Evolutionary conservation across 2,888 invertebrate species (phyloP).

Genomic region (Heteromurus nitidus): DNA sequence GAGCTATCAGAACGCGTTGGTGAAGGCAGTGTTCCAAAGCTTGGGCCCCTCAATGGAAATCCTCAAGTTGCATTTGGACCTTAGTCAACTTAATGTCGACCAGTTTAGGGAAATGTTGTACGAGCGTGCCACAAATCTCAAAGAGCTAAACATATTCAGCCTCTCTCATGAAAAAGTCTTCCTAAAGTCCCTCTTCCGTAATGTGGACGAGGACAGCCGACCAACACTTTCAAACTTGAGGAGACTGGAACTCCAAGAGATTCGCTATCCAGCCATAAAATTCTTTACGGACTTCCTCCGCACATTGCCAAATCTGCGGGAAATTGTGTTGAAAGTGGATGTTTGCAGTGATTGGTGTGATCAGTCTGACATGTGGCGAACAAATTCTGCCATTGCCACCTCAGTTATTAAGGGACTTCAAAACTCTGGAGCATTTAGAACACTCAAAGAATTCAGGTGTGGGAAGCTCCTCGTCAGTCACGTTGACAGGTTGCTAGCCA

Average conservation of each 20-base stretch:
- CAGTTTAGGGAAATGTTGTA: conserved; percentile 45
- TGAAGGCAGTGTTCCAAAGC: conserved; percentile 4
- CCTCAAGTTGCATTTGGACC: conserved; percentile 28
- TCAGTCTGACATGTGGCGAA: conserved; percentile 28
- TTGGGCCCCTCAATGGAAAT: conserved; percentile 22
- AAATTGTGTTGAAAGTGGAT: conserved; percentile 35
- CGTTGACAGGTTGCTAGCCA: background rate
- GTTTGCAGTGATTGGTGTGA: conserved; percentile 45
- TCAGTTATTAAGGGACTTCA: conserved; percentile 12
- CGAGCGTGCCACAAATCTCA: conserved; percentile 20
- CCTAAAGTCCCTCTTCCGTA: too few relatives aligned
- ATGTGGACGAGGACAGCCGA: too few relatives aligned
- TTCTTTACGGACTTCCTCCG: conserved; percentile 41
- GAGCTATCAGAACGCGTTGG: conserved; percentile 22
- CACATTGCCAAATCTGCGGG: background rate
- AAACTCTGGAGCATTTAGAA: conserved; percentile 12
- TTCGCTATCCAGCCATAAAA: conserved; percentile 11
- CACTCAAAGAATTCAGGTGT: conserved; percentile 13
- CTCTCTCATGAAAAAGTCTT: conserved; percentile 40
- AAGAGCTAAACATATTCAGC: conserved; percentile 35
- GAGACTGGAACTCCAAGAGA: conserved; percentile 40
- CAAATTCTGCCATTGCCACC: conserved; percentile 38
- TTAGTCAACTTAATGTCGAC: conserved; percentile 20
- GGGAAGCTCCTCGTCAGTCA: conserved; percentile 18
- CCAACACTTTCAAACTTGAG: conserved; percentile 22